Conservation (phyloP, 2,113 vertebrate genomes). For the Erinaceus europaeus region DNA sequence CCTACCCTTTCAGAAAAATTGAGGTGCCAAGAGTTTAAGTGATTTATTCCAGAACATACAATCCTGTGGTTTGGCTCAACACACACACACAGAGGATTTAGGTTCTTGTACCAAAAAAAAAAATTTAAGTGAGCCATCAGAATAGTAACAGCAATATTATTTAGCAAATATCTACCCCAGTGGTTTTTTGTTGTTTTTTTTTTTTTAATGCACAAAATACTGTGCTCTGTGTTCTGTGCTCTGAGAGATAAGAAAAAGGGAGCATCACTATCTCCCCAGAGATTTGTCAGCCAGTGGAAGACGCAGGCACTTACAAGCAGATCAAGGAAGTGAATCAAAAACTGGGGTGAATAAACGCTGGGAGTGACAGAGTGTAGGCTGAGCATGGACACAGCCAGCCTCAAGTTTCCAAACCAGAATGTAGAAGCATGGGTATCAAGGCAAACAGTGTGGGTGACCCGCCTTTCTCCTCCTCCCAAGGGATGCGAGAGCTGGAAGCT, state of each 20-base stretch:
- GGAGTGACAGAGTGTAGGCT: neutral
- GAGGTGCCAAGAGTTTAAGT: neutral
- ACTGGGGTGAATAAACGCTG: neutral
- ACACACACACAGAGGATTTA: neutral
- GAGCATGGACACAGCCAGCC: neutral
- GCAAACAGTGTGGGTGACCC: slow-evolving; percentile 34
- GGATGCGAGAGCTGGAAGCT: slow-evolving; percentile 20
- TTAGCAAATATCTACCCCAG: neutral
- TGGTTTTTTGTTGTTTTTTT: too few relatives aligned
- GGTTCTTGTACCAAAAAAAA: neutral
- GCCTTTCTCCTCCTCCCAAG: slow-evolving; percentile 34
- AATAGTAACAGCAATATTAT: neutral
- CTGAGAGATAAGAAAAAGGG: slow-evolving; percentile 6
- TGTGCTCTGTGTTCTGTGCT: neutral
- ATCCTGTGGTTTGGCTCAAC: neutral
- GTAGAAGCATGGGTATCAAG: neutral
- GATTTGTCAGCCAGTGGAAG: neutral
- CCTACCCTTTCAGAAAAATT: neutral
- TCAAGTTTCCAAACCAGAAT: slow-evolving; percentile 40
- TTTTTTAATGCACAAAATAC: neutral
- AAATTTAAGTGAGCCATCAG: slow-evolving; percentile 6
- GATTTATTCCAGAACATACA: neutral
- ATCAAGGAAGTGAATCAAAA: neutral
- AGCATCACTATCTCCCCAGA: neutral
- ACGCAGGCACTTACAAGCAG: neutral